Percentiles rank a stretch among this genome's conserved stretches.
phyloP scores from a whole-genome alignment of 35 echinoderm and acorn worm genomes.

The Strongylocentrotus purpuratus region DNA sequence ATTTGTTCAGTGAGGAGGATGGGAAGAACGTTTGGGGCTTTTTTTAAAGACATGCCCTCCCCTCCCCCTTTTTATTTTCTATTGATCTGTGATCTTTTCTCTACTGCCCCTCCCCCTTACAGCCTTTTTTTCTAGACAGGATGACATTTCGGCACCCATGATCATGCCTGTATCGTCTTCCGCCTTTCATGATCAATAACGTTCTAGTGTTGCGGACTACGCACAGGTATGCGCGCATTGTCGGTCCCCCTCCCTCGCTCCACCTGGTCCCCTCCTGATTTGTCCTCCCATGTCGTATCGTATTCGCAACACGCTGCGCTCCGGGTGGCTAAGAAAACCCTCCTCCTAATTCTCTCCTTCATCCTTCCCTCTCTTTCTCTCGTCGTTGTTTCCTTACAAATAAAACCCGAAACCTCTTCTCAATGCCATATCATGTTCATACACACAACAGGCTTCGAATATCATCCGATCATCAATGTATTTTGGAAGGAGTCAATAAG shows the following conservation, averaged over 20 bases:
- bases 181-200: too few relatives aligned
- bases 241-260: not conserved
- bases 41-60: too few relatives aligned
- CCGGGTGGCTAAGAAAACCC: conserved; percentile 31
- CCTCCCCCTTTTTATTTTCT: too few relatives aligned
- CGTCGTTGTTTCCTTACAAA: conserved; percentile 1
- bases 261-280: not conserved
- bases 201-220: not conserved
- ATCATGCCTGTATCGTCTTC: too few relatives aligned
- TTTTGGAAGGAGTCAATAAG: not conserved
- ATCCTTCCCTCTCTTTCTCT: not conserved
- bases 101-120: too few relatives aligned
- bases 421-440: conserved; percentile 16
- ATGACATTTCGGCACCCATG: too few relatives aligned
- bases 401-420: not conserved
- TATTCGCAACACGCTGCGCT: not conserved
- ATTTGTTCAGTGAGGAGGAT: too few relatives aligned
- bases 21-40: too few relatives aligned
- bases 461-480: conserved; percentile 17
- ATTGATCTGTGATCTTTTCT: too few relatives aligned
- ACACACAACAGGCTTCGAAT: not conserved
- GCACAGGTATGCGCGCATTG: not conserved
- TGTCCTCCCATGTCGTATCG: not conserved
- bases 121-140: too few relatives aligned
- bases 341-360: not conserved